These are phyloP conservation scores for Galerucella calmariensis DNA, from an alignment of 2,888 invertebrate species.

Conservation along the genomic window DNA sequence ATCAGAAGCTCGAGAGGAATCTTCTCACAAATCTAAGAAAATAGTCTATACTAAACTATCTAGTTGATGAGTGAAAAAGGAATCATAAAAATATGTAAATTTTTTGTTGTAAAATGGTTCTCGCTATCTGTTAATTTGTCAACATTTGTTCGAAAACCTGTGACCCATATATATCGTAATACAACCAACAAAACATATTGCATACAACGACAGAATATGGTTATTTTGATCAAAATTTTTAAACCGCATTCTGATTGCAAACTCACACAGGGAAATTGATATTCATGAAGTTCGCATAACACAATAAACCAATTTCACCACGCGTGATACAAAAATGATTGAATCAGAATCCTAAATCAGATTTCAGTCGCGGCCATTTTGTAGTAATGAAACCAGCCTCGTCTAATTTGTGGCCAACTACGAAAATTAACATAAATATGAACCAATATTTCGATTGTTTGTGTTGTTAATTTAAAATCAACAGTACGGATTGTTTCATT, in stretches of 20 bases:
- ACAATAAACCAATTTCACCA: constrained; percentile 30
- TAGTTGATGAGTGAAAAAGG: no score
- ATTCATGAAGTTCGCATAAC: constrained; percentile 26
- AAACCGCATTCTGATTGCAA: constrained; percentile 12
- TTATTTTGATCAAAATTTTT: constrained; percentile 14
- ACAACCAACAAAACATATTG: neutral
- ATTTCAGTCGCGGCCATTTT: constrained; percentile 28
- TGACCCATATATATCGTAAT: constrained; percentile 5
- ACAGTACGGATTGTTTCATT: constrained; percentile 18
- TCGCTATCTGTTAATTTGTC: neutral
- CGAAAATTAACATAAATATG: constrained; percentile 33
- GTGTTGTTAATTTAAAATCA: constrained; percentile 23
- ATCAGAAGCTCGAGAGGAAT: no score
- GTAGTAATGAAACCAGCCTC: constrained; percentile 23
- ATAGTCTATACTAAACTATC: no score
- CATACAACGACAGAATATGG: constrained; percentile 4
- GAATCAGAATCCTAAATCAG: constrained; percentile 28
- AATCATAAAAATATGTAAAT: no score
- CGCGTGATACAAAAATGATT: constrained; percentile 25
- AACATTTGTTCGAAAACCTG: neutral
- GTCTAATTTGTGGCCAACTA: constrained; percentile 19
- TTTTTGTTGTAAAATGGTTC: neutral
- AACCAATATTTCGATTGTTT: constrained; percentile 24
- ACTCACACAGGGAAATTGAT: constrained; percentile 15
- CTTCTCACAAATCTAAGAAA: no score